Evolutionary conservation across 2,797 vertebrate species (phyloP).

Genomic region (Onychomys torridus): DNA sequence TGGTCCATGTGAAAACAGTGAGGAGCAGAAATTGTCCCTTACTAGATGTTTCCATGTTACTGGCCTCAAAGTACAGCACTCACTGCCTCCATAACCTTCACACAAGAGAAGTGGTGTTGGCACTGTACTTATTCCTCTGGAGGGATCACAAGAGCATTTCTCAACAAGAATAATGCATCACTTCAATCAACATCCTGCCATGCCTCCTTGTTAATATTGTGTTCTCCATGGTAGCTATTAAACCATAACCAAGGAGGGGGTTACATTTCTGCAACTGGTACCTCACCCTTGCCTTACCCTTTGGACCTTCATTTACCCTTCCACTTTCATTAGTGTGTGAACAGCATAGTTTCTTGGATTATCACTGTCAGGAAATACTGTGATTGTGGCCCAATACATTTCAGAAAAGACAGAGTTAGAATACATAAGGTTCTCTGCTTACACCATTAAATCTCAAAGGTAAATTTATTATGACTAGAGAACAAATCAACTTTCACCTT

Average conservation of each 20-base stretch:
- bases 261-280: neutral
- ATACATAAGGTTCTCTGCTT: neutral
- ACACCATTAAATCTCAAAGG: neutral
- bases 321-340: neutral
- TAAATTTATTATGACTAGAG: neutral
- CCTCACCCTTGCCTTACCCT: neutral
- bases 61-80: neutral
- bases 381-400: neutral
- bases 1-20: too few species aligned
- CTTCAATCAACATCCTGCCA: neutral
- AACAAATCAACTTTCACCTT: neutral
- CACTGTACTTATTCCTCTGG: neutral
- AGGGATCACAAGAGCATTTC: neutral
- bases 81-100: neutral
- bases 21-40: neutral
- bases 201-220: neutral
- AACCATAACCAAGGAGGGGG: neutral
- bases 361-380: neutral
- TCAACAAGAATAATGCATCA: neutral
- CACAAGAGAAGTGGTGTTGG: neutral
- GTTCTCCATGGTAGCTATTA: neutral
- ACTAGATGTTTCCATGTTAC: too few species aligned
- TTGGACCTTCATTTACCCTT: too few species aligned
- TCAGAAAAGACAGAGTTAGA: neutral
- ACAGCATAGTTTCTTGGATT: too few species aligned